These are phyloP conservation scores for Percopsis omiscomaycus DNA, from an alignment of 2,797 vertebrate species.

Conservation along the genomic window DNA sequence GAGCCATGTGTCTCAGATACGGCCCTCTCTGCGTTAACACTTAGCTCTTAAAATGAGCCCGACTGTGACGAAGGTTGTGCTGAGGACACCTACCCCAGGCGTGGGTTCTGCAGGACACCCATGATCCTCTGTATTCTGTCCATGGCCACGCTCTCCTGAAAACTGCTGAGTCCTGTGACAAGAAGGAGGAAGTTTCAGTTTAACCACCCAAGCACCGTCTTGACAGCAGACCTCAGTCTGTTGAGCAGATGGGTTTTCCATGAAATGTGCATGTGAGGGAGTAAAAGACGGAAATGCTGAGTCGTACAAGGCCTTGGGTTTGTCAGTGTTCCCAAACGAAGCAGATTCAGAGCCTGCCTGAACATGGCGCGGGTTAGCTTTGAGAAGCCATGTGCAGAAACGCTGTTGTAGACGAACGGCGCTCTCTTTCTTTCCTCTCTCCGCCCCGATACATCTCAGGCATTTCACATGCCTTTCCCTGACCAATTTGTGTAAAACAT, in stretches of 20 bases:
- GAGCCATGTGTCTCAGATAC: conserved; percentile 55
- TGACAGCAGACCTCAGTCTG: conserved; percentile 64
- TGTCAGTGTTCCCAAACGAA: conserved; percentile 58
- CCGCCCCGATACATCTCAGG: too few relatives aligned
- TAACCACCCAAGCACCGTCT: conserved; percentile 46
- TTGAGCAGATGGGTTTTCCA: conserved; percentile 65
- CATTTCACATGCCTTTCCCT: conserved; percentile 4
- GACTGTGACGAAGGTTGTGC: conserved; percentile 21
- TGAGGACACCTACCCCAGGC: conserved; percentile 75
- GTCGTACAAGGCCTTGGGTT: conserved; percentile 56
- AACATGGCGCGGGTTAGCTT: conserved; percentile 30
- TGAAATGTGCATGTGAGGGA: conserved; percentile 54
- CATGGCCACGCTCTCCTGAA: conserved; percentile 85
- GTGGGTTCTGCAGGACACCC: conserved; percentile 82
- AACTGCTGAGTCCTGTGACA: conserved; percentile 81
- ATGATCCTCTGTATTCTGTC: conserved; percentile 85
- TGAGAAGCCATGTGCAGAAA: not conserved
- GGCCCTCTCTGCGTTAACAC: conserved; percentile 41
- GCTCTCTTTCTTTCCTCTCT: conserved; percentile 4
- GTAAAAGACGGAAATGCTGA: conserved; percentile 66
- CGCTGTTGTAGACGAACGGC: not conserved
- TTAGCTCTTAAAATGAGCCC: not conserved
- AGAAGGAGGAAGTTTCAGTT: conserved; percentile 48
- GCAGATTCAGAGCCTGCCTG: conserved; percentile 46
- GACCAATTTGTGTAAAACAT: conserved; percentile 6